A percentile compares a stretch with the other conserved stretches of the same genome.
phyloP scores from a whole-genome alignment of 2,888 invertebrate genomes.

The Smittia aterrima region DNA sequence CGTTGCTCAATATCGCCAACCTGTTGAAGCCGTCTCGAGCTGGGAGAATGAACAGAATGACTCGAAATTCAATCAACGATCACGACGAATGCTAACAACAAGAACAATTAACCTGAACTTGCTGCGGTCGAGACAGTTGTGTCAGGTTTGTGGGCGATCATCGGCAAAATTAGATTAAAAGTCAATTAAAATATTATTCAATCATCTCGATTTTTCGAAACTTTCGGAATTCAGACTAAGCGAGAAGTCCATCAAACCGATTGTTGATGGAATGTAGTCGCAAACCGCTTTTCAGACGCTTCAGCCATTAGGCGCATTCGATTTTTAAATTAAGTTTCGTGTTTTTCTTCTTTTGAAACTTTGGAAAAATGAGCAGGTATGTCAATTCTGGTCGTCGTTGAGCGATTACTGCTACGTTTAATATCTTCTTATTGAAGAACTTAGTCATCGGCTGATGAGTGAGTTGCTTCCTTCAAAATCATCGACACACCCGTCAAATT shows the following conservation, averaged over 20 bases:
- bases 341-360: background rate
- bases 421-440: conserved; percentile 10
- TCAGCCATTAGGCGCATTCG: conserved; percentile 4
- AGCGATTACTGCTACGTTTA: too few relatives aligned
- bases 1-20: too few relatives aligned
- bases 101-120: conserved; percentile 16
- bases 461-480: conserved; percentile 4
- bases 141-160: conserved; percentile 26
- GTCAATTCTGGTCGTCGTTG: background rate
- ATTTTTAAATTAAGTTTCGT: conserved; percentile 10
- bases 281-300: conserved; percentile 14
- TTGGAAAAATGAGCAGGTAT: conserved; percentile 19
- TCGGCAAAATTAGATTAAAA: conserved; percentile 31
- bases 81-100: background rate
- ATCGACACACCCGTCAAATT: conserved; percentile 38
- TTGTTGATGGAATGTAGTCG: conserved; percentile 1
- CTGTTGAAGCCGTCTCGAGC: too few relatives aligned
- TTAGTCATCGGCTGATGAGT: background rate
- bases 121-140: background rate
- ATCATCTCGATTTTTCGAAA: background rate
- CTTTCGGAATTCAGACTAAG: background rate
- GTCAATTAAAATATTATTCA: conserved; percentile 28
- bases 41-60: background rate
- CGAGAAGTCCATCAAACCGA: background rate
- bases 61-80: background rate